Evolutionary conservation across 2,797 vertebrate genomes (phyloP), one percentile per base, ranked within the genome.

Genomic region (Gallirallus australis): DNA sequence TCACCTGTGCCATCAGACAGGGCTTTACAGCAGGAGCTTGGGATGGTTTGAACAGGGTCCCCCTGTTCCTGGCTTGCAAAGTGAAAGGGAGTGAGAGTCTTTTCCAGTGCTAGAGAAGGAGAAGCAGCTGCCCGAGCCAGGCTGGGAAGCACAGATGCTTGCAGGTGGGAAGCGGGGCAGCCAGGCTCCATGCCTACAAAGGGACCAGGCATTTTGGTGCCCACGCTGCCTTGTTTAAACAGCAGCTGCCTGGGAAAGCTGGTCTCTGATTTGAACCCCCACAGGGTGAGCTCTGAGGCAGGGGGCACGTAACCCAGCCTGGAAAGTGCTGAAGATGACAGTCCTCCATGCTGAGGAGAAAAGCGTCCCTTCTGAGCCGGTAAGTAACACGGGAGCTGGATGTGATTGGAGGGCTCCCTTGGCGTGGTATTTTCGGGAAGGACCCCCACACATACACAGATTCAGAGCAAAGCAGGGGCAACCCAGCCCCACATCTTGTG

Each of bases 1-100:
- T 66, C 12, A 0, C 4, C 56, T 2, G 0, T 11, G 47, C 48
- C 5, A 1, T 15, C 14, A 27, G 25, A 28, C 12, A 12, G 54
- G 2, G 3, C 47, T 82, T 64, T 40, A 15, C 21, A 16, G 30
- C 64, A 2, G 16, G 19, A 80, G 23, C 53, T 56, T 1, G 0
- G 48, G 7, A 11, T 17, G 64, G 19, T 84, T 81, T 60, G 37
- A 66, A 57, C 5, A 15, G 42, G 30, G 60, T 59, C n/a, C 9
- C 31, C 52, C 35, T 12, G 47, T 56, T 53, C 60, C 48, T 17
- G 56, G 35, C 21, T 1, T 0, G 40, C 16, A 30, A 79, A 33
- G 40, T 12, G 20, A 27, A 60, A 70, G 50, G 45, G 17, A 47
- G 11, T 47, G 45, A 47, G 40, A 42, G 40, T 42, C 40, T 42